Conservation (phyloP, 1,140 invertebrate species). For the Diachasma alloeum region DNA sequence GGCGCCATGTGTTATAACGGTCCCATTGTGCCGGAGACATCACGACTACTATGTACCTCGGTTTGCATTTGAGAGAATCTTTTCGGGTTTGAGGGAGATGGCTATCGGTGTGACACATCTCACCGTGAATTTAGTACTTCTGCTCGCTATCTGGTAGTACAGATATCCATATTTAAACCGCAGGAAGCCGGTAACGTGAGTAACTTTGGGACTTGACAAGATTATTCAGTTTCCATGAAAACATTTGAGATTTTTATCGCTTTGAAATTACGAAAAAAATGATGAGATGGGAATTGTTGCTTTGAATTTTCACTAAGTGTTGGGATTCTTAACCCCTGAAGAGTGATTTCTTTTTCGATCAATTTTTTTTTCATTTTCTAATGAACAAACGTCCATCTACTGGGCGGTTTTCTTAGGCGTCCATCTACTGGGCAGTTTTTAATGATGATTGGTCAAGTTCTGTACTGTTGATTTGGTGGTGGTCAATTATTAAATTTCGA, state of each 20-base stretch:
- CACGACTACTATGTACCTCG: background rate
- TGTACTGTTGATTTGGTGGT: too few species aligned
- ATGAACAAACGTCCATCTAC: too few species aligned
- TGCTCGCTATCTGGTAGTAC: background rate
- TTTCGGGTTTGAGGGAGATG: background rate
- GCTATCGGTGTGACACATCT: background rate
- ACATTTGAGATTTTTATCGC: background rate
- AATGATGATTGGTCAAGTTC: too few species aligned
- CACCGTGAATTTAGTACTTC: background rate
- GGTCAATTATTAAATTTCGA: too few species aligned
- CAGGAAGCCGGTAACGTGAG: background rate
- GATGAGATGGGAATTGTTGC: too few species aligned
- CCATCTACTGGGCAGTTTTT: too few species aligned
- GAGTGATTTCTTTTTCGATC: too few species aligned
- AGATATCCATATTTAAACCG: background rate
- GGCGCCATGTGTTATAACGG: background rate
- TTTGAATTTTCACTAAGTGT: too few species aligned
- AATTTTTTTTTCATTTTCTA: too few species aligned
- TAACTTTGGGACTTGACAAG: background rate
- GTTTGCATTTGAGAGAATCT: background rate
- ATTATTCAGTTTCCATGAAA: background rate
- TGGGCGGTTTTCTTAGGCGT: too few species aligned
- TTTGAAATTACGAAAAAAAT: too few species aligned
- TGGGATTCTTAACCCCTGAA: too few species aligned
- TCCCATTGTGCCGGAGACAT: background rate